Conservation (phyloP, 1,140 invertebrate species). For the Drosophila mayri region DNA sequence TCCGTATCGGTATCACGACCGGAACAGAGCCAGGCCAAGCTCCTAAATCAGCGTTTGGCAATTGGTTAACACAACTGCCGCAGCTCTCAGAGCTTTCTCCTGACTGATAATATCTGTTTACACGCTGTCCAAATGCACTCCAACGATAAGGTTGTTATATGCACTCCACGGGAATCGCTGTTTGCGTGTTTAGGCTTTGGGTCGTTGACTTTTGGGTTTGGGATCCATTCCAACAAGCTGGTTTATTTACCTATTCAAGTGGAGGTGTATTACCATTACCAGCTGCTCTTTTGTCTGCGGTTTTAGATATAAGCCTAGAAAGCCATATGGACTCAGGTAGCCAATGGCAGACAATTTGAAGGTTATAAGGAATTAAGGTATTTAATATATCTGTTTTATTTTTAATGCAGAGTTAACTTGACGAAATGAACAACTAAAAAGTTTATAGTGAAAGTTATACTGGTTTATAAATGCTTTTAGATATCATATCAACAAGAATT, state of each 20-base stretch:
- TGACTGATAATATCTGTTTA: constrained; percentile 41
- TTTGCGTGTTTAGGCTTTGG: constrained; percentile 21
- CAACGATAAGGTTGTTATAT: constrained; percentile 9
- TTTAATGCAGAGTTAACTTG: neutral
- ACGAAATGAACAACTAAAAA: neutral
- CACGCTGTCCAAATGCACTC: constrained; percentile 25
- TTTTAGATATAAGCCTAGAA: neutral
- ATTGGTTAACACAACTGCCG: constrained; percentile 54
- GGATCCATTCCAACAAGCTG: constrained; percentile 7
- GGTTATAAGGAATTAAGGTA: neutral
- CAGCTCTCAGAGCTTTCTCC: constrained; percentile 35
- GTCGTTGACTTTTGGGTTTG: constrained; percentile 27
- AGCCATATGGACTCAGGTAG: neutral
- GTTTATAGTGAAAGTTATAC: neutral
- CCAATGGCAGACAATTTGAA: too few species aligned
- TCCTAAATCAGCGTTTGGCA: constrained; percentile 34
- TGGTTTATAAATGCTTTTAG: neutral
- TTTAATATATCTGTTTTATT: neutral
- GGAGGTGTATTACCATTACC: neutral
- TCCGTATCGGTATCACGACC: constrained; percentile 13
- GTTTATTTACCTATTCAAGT: constrained; percentile 11
- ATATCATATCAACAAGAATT: neutral
- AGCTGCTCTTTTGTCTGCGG: neutral
- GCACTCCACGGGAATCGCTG: constrained; percentile 18
- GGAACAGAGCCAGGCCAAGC: constrained; percentile 4